phyloP scores from a whole-genome alignment of 2,888 invertebrate species.

The Himalopsyche tibetana region DNA sequence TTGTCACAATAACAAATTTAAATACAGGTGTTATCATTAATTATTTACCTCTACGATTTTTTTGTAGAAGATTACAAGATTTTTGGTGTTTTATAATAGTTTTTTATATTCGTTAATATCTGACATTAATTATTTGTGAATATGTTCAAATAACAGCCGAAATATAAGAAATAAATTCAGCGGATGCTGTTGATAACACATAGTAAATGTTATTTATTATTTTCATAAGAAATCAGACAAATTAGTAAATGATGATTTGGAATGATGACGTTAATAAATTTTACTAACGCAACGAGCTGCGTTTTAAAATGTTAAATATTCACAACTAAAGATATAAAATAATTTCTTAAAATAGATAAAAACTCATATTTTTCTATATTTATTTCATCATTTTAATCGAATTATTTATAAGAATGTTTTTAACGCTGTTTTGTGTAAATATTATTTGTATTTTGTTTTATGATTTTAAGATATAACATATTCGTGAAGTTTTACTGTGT shows the following conservation, averaged over 20 bases:
- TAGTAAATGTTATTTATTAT: constrained; percentile 28
- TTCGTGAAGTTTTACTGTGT: background rate
- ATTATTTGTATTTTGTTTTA: background rate
- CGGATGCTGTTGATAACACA: constrained; percentile 5
- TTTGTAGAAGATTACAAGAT: constrained; percentile 49
- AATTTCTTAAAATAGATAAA: background rate
- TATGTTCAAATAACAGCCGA: constrained; percentile 42
- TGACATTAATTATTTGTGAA: constrained; percentile 36
- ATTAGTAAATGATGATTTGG: constrained; percentile 1
- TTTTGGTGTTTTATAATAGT: constrained; percentile 48
- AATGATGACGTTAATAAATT: constrained; percentile 14
- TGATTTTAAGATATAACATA: background rate
- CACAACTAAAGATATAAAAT: background rate
- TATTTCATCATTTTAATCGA: background rate
- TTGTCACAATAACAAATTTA: constrained; percentile 40
- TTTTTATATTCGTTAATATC: constrained; percentile 47
- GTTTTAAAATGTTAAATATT: background rate
- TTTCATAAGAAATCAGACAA: constrained; percentile 38
- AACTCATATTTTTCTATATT: background rate
- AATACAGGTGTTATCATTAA: constrained; percentile 42
- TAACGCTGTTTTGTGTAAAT: background rate
- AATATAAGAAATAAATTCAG: constrained; percentile 1
- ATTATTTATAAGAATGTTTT: background rate
- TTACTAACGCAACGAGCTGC: background rate
- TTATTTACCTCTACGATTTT: constrained; percentile 46